A percentile compares a stretch with the other conserved stretches of the same genome.
These are phyloP conservation scores for Callospermophilus lateralis DNA, from an alignment of 2,113 vertebrate genomes.

Conservation along the genomic window DNA sequence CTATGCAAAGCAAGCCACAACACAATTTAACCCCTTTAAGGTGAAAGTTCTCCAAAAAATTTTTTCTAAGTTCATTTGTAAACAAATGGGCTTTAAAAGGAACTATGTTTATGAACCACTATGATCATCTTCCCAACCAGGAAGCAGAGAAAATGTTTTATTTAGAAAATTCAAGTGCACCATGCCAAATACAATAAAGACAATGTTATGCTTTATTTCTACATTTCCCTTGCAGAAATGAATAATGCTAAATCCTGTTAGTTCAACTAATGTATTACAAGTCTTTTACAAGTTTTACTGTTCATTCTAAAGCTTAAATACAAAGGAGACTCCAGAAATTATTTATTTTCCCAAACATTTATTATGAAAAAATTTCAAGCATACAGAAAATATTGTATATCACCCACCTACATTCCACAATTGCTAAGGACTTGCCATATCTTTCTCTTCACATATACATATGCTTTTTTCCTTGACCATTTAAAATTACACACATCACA, in stretches of 20 bases:
- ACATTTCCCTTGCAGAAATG: conserved; percentile 6
- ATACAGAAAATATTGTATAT: conserved; percentile 6
- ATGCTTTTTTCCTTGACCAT: not conserved
- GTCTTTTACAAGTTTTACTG: conserved; percentile 34
- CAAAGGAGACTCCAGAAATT: not conserved
- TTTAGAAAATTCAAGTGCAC: conserved; percentile 31
- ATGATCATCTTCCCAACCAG: conserved; percentile 17
- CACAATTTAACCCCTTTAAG: conserved; percentile 9
- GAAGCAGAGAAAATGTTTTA: conserved; percentile 44
- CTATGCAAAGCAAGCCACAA: conserved; percentile 64
- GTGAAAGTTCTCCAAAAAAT: conserved; percentile 24
- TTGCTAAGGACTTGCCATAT: not conserved
- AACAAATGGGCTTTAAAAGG: conserved; percentile 42
- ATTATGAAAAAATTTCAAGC: conserved; percentile 39
- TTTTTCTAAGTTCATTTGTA: conserved; percentile 50
- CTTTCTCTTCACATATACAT: not conserved
- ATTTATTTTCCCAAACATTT: not conserved
- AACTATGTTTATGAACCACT: conserved; percentile 26
- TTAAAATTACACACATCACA: not conserved
- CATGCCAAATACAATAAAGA: conserved; percentile 48
- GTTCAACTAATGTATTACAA: not conserved
- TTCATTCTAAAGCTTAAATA: conserved; percentile 49
- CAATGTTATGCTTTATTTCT: conserved; percentile 12
- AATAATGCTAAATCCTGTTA: not conserved
- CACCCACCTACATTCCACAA: not conserved